Conservation (phyloP, 2,113 vertebrate species). For the Opisthocomus hoazin region DNA sequence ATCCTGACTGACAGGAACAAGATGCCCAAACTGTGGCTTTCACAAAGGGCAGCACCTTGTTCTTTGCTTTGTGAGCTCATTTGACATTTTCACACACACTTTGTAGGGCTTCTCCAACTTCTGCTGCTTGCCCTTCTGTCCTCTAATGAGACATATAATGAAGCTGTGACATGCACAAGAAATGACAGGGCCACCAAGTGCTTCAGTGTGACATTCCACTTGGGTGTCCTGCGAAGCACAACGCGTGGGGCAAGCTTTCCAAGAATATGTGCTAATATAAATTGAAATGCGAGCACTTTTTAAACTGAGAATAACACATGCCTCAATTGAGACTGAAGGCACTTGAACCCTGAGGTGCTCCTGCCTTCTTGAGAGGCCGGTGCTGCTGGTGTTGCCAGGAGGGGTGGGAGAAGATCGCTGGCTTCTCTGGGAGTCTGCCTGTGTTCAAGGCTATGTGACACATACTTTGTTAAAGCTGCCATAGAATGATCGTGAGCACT, state of each 20-base stretch:
- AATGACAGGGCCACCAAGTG: not conserved
- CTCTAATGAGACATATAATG: not conserved
- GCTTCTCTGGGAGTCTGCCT: not conserved
- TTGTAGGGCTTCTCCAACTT: not conserved
- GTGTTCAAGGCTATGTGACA: not conserved
- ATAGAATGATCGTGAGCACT: rapidly evolving
- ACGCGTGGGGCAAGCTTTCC: not conserved
- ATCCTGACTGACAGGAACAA: not conserved
- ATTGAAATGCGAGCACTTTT: rapidly evolving
- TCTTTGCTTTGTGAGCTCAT: not conserved
- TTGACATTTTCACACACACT: not conserved
- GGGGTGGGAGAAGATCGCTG: not conserved
- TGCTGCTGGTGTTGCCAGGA: not conserved
- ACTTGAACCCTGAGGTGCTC: rapidly evolving
- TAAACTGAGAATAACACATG: not conserved
- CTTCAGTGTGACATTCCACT: not conserved
- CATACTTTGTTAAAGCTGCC: not conserved
- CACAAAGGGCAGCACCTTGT: not conserved
- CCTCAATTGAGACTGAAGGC: rapidly evolving
- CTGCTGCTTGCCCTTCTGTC: not conserved
- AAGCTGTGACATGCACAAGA: not conserved
- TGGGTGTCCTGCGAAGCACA: not conserved
- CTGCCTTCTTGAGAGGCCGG: rapidly evolving
- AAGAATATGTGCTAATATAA: not conserved
- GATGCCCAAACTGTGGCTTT: not conserved